These are phyloP conservation scores for Myiotriccus ornatus DNA, from an alignment of 2,797 vertebrate genomes.

Conservation along the genomic window DNA sequence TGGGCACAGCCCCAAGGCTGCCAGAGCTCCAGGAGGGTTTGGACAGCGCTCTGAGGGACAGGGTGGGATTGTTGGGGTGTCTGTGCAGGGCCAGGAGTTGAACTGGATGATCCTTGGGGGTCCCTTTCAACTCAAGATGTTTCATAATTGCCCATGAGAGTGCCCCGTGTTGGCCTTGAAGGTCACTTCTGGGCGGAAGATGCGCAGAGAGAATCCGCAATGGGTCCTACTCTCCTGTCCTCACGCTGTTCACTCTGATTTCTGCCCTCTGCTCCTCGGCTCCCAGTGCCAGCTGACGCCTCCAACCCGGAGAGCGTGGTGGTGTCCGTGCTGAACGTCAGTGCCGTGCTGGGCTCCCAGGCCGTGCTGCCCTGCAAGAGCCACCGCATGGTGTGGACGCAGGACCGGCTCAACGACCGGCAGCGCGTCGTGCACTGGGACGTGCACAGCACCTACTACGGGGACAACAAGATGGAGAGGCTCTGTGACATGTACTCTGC, in stretches of 20 bases:
- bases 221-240: accelerated
- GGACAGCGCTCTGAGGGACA: accelerated
- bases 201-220: neutral
- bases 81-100: neutral
- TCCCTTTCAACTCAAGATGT: neutral
- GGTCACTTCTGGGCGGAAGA: neutral
- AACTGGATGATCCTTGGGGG: neutral
- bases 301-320: conserved; percentile 74
- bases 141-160: neutral
- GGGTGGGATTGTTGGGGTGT: neutral
- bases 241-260: accelerated
- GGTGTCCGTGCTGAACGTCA: conserved; percentile 84
- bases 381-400: conserved; percentile 90
- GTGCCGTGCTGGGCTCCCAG: conserved; percentile 74
- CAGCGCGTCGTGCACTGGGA: conserved; percentile 98
- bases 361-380: conserved; percentile 88
- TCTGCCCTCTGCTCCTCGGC: neutral
- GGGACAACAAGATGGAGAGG: conserved; percentile 78
- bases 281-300: conserved; percentile 69
- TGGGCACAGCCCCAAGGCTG: neutral
- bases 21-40: neutral
- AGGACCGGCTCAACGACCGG: conserved; percentile 87
- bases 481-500: conserved; percentile 93
- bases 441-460: conserved; percentile 53
- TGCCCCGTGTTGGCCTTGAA: neutral